Evolutionary conservation across 2,113 vertebrate species (phyloP), one percentile per base, ranked within the genome.

Genomic region (Mesocricetus auratus): DNA sequence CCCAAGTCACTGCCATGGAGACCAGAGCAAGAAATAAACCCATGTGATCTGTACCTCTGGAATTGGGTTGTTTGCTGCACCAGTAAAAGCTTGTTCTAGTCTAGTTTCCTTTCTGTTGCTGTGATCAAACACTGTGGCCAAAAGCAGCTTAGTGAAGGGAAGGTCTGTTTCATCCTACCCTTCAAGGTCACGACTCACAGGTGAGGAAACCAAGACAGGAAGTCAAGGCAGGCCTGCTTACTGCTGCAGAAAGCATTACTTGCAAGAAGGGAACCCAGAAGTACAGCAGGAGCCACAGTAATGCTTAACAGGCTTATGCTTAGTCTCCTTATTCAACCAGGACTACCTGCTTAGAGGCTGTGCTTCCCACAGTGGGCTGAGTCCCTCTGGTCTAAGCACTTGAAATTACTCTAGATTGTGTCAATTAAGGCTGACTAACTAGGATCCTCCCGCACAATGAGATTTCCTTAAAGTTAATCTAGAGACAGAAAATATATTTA

Each of bases 391-490:
- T 33, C 58, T 12, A 66, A n/a, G 39, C 26, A 31, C 60, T 86
- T 64, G 60, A 85, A 64, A 64, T 4, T 3, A 85, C 39, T 64
- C 82, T 85, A 31, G 8, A 45, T 31, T 85, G 15, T 31, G 26
- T 64, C 39, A 66, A 21, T 21, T 64, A 64, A 86, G 39, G 60
- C 60, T 86, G 39, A 66, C 39, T 86, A 45, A 66, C 39, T 62
- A 64, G 60, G 29, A 86, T 22, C 33, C 16, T 19, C 58, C 36
- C 50, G 8, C 62, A 90, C 6, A 56, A 26, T 19, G 74, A 93
- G 22, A 64, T 69, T 85, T 92, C n/a, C 82, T 96, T 62, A 86
- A 82, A 91, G 71, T 74, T 81, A 82, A 74, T 62, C 60, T 64
- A 79, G 22, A 94, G 75, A 39, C 24, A 87, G 29, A 39, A 71